These are phyloP conservation scores for Garrulus glandarius DNA, from an alignment of 2,797 vertebrate genomes.

Conservation along the genomic window DNA sequence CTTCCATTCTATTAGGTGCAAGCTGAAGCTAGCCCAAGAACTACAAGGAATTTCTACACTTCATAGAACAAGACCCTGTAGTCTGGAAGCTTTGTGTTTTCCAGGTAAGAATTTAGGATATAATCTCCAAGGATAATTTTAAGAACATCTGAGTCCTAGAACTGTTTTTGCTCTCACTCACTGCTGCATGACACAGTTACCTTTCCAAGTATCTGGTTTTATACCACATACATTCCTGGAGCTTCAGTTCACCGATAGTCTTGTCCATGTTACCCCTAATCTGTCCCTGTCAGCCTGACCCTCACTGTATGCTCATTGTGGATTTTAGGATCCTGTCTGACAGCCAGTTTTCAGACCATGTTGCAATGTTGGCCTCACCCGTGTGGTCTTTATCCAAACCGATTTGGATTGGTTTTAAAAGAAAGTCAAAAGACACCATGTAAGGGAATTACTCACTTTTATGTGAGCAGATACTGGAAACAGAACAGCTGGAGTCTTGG, in stretches of 20 bases:
- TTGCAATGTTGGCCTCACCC: background rate
- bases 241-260: background rate
- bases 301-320: rapidly evolving
- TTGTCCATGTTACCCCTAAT: background rate
- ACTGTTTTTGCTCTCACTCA: rapidly evolving
- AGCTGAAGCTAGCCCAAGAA: background rate
- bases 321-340: background rate
- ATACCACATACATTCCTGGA: background rate
- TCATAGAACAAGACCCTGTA: background rate
- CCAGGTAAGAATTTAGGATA: background rate
- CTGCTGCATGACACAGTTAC: background rate
- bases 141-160: background rate
- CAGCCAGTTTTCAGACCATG: background rate
- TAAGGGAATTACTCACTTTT: background rate
- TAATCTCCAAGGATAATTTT: background rate
- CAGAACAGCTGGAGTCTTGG: background rate
- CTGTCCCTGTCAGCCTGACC: background rate
- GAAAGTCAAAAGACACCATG: background rate
- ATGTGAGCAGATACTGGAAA: background rate
- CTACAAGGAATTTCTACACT: background rate
- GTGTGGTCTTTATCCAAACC: background rate
- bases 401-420: background rate
- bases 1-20: background rate
- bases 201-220: background rate
- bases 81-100: background rate